A percentile compares a stretch with the other conserved stretches of the same genome.
Evolutionary conservation across 2,113 vertebrate species (phyloP).

Genomic region (Gallinago paraguaiae): DNA sequence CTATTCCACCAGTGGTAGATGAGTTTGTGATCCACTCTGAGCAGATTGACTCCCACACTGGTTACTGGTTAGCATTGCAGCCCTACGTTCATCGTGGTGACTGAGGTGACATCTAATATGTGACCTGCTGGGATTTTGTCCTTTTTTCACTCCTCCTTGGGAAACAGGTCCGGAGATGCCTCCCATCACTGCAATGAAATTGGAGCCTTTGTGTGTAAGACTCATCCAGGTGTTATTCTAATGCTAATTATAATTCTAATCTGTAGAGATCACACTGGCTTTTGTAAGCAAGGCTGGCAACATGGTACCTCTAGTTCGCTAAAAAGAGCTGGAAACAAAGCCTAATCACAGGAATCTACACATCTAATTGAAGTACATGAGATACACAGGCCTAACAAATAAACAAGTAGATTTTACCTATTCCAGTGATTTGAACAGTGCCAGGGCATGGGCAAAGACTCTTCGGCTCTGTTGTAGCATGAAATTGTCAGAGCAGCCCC

Average conservation of each 20-base stretch:
- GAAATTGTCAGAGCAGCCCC: not conserved
- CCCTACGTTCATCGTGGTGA: not conserved
- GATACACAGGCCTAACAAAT: not conserved
- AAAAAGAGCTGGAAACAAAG: not conserved
- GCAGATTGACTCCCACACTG: not conserved
- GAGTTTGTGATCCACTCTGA: not conserved
- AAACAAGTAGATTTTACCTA: not conserved
- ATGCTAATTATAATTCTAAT: not conserved
- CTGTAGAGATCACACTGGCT: not conserved
- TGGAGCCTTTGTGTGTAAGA: not conserved
- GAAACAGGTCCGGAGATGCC: not conserved
- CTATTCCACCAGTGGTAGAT: not conserved
- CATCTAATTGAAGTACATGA: not conserved
- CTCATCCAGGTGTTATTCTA: not conserved
- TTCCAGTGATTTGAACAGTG: not conserved
- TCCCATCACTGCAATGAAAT: not conserved
- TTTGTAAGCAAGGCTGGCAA: not conserved
- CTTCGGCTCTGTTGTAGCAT: not conserved
- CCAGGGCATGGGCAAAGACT: not conserved
- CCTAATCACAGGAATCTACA: not conserved
- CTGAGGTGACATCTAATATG: not conserved
- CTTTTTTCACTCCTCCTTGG: not conserved
- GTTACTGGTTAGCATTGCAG: not conserved
- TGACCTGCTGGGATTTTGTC: not conserved
- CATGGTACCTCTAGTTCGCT: not conserved